phyloP scores from a whole-genome alignment of 2,888 invertebrate species.

The Stenchaetothrips biformis region DNA sequence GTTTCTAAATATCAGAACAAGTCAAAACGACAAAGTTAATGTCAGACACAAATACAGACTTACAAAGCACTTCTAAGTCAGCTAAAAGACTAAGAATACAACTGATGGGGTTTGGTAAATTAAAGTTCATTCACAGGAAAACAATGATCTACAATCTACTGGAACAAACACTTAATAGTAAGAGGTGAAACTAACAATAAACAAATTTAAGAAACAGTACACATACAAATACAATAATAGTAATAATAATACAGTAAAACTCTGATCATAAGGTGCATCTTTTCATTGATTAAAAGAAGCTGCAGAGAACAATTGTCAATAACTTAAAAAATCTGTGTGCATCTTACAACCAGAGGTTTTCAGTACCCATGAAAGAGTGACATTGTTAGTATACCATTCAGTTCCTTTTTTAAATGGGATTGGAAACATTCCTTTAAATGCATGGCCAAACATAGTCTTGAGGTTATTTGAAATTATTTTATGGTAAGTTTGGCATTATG shows the following conservation, averaged over 20 bases:
- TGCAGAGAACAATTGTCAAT: no score
- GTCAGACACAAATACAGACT: background rate
- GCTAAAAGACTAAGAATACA: background rate
- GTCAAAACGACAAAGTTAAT: background rate
- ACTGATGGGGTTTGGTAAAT: background rate
- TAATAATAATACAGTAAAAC: no score
- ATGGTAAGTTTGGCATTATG: background rate
- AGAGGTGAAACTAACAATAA: background rate
- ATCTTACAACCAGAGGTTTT: no score
- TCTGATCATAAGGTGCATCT: no score
- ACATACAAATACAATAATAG: background rate
- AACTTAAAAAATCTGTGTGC: no score
- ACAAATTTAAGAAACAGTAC: background rate
- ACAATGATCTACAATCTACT: slow-evolving; percentile 5
- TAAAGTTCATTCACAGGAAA: background rate
- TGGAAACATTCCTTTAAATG: background rate
- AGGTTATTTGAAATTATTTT: background rate
- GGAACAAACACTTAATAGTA: slow-evolving; percentile 9
- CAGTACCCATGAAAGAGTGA: background rate
- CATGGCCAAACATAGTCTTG: background rate
- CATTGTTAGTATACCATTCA: background rate
- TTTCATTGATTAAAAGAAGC: no score
- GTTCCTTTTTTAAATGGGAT: slow-evolving; percentile 1
- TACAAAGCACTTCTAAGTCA: background rate
- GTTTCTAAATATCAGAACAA: background rate